A percentile compares a stretch with the other conserved stretches of the same genome.
These are phyloP conservation scores for Coleophora deauratella DNA, from an alignment of 2,888 invertebrate genomes.

Conservation along the genomic window DNA sequence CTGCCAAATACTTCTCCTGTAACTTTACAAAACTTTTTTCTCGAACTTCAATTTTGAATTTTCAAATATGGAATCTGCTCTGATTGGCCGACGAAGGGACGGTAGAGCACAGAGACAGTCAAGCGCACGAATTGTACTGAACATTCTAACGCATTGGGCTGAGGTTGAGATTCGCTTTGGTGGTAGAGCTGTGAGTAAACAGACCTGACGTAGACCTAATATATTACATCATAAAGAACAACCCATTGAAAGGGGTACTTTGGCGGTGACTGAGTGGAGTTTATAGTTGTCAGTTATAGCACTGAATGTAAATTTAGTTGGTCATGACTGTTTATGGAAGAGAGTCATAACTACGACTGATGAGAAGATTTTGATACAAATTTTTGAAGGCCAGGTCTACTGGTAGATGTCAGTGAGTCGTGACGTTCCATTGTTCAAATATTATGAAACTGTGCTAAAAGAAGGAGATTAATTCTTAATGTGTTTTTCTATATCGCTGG, in stretches of 20 bases:
- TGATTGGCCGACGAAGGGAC: constrained; percentile 27
- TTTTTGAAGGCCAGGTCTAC: too few relatives aligned
- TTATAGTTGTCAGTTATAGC: too few relatives aligned
- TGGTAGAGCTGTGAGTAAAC: constrained; percentile 47
- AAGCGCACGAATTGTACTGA: constrained; percentile 63
- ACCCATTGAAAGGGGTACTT: too few relatives aligned
- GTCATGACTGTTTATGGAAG: too few relatives aligned
- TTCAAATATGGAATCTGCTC: constrained; percentile 21
- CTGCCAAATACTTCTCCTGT: too few relatives aligned
- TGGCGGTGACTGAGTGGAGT: too few relatives aligned
- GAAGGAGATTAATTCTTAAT: constrained; percentile 1
- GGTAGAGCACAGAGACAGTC: constrained; percentile 56
- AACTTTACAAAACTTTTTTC: neutral
- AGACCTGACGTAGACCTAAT: too few relatives aligned
- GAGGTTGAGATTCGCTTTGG: constrained; percentile 64
- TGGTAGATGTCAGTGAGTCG: too few relatives aligned
- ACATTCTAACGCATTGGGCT: constrained; percentile 44
- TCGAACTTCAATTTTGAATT: constrained; percentile 4
- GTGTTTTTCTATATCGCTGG: neutral
- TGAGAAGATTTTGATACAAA: too few relatives aligned
- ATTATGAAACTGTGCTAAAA: constrained; percentile 12
- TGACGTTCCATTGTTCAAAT: constrained; percentile 21
- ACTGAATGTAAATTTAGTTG: too few relatives aligned
- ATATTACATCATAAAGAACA: too few relatives aligned
- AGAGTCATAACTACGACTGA: too few relatives aligned